A percentile compares a stretch with the other conserved stretches of the same genome.
Conservation (phyloP, 2,113 vertebrate genomes). For the Trinectes maculatus region DNA sequence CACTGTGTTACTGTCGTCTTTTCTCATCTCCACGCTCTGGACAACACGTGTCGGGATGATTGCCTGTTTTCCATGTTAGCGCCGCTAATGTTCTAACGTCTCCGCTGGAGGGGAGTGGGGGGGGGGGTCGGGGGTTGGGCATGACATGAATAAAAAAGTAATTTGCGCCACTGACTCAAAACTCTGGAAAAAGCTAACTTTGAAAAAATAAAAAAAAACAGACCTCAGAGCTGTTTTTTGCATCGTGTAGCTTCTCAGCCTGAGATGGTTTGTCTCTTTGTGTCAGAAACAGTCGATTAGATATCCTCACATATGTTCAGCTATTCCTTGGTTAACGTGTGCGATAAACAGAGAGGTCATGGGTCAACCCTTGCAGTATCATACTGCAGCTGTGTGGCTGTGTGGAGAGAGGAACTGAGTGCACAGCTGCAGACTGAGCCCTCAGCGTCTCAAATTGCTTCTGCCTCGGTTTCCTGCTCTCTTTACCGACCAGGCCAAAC, state of each 20-base stretch:
- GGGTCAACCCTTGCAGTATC: slow-evolving; percentile 67
- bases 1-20: slow-evolving; percentile 44
- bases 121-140: no score
- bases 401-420: slow-evolving; percentile 59
- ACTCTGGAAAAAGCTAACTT: slow-evolving; percentile 25
- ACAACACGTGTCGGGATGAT: slow-evolving; percentile 53
- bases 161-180: slow-evolving; percentile 38
- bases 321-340: slow-evolving; percentile 14
- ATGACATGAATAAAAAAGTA: slow-evolving; percentile 49
- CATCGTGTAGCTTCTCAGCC: neutral
- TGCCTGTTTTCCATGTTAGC: slow-evolving; percentile 50
- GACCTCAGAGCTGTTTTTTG: no score
- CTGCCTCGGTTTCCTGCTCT: slow-evolving; percentile 80
- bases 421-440: slow-evolving; percentile 79
- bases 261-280: no score
- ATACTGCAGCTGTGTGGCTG: slow-evolving; percentile 64
- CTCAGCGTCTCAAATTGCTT: slow-evolving; percentile 80
- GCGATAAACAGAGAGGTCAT: slow-evolving; percentile 67
- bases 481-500: slow-evolving; percentile 47
- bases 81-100: slow-evolving; percentile 28
- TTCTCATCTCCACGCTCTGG: slow-evolving; percentile 54
- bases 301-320: neutral
- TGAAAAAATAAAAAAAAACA: neutral
- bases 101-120: no score
- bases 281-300: neutral